Evolutionary conservation across 2,888 invertebrate genomes (phyloP), one percentile per base, ranked within the genome.

Genomic region (Spisula subtruncata): DNA sequence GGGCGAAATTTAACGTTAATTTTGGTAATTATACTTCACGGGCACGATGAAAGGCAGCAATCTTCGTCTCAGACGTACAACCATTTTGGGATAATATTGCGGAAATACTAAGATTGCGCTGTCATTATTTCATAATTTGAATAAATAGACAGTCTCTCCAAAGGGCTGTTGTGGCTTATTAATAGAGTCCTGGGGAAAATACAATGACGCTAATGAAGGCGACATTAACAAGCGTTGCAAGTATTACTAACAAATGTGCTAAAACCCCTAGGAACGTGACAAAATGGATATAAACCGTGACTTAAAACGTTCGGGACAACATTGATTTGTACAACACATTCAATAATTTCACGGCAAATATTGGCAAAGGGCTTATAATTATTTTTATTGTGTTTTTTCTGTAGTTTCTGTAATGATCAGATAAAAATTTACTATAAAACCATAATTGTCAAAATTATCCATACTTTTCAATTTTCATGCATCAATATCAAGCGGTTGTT

Each of bases 71-170:
- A 35, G 71, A 79, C 56, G 86, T 81, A 85, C 86, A 89, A 86
- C 86, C 79, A 85, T 88, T 82, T 86, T 84, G 79, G 66, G 89
- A 90, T 90, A 89, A 84, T 89, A 89, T 92, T 92, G 89, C 92
- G 86, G 90, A 92, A 90, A 88, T 89, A 92, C 75, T 87, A 89
- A 83, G 82, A 87, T 85, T 86, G 84, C 32, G 83, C 71, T 90
- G 92, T 89, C 92, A 90, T 88, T 89, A 85, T 75, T 82, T 86
- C 85, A 89, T 91, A 91, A 91, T 91, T 89, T 89, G 91, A 86
- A 88, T 87, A 91, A 89, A 91, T 89, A 89, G 81, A 79, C 46
- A 66, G 75, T 81, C 71, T 87, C 79, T 83, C 83, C 35, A 29
- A 75, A 71, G 54, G 83, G 87, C 75, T 82, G 75, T 87, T 87